Base-by-base conservation (phyloP, 64 coral and sea anemone genomes). In the Dendrophyllia cribrosa region DNA sequence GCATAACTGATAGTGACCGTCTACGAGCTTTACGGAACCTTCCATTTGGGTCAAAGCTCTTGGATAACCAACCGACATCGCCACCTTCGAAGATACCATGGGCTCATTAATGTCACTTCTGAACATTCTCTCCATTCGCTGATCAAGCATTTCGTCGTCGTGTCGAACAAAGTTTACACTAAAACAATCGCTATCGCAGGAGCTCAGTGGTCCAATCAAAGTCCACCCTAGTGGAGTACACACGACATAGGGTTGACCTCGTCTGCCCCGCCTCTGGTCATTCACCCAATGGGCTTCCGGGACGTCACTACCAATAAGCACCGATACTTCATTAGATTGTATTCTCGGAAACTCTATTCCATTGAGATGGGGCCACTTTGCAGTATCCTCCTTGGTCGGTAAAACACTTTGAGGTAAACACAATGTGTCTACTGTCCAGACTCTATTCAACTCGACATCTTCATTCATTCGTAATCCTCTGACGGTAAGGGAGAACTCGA, bases 211-310 rank as follows among this genome's bases (percentile, higher is more conserved):
- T 23, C 93, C 93, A 26, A 90, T 71, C 49, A 95, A 14, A 3
- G 88, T 86, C 93, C 93, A 91, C 25, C 93, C 88, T 13, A 95
- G 48, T 14, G 76, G 58, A 1, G 88, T 87, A 22, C 74, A 73
- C 77, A n/a, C n/a, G n/a, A n/a, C n/a, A n/a, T n/a, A n/a, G n/a
- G n/a, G n/a, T n/a, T n/a, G n/a, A n/a, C n/a, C n/a, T 24, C 49
- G 24, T 22, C 59, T 65, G 21, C 88, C 88, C 43, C 72, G 70
- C 49, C 51, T 78, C 64, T 95, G 75, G 43, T 95, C 82, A 4
- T 79, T 56, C 6, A 88, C 89, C 94, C 83, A 95, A 63, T 91
- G 89, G 4, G 88, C 88, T 80, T 95, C 88, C 25, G 94, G 94
- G 4, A 87, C 20, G 8, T 95, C 83, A 47, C 82, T 88, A 6